Evolutionary conservation across 2,888 invertebrate species (phyloP), one percentile per base, ranked within the genome.

Genomic region (Cactoblastis cactorum): DNA sequence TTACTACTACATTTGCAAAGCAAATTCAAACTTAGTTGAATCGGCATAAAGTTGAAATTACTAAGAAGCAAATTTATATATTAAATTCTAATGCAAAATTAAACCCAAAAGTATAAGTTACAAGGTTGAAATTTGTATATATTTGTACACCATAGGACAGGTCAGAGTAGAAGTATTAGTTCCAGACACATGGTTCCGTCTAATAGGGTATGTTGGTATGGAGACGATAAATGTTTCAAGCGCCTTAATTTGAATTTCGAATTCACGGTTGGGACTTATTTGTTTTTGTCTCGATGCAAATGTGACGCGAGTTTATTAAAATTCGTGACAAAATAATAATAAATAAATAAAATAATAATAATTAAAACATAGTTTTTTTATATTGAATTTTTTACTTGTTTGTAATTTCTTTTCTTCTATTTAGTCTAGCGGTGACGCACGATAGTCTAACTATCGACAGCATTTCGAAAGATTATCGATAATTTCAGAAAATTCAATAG

Each of bases 111-210:
- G n/a, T n/a, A n/a, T n/a, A n/a, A n/a, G n/a, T n/a, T n/a, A n/a
- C n/a, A n/a, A n/a, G n/a, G n/a, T n/a, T n/a, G n/a, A n/a, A n/a
- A n/a, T n/a, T n/a, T n/a, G n/a, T n/a, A n/a, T n/a, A n/a, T n/a
- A n/a, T n/a, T n/a, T n/a, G 22, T 15, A 9, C 2, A 22, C 34
- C 12, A n/a, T 12, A 49, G 49, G 49, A 45, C 56, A 62, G 55
- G 45, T 56, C 52, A 55, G 55, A 57, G 57, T 53, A 54, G 53
- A 56, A 62, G 63, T 61, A 77, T 82, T 81, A 77, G 80, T 77
- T 64, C 74, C 77, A 77, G 77, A 76, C 81, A 82, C 78, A 80
- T 81, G 80, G 75, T 66, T 66, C 59, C 58, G 55, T 71, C 63
- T 76, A 78, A 77, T 73, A 64, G 70, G 74, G 65, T 65, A 61